These are phyloP conservation scores for Alosa sapidissima DNA, from an alignment of 2,797 vertebrate species.

Conservation along the genomic window DNA sequence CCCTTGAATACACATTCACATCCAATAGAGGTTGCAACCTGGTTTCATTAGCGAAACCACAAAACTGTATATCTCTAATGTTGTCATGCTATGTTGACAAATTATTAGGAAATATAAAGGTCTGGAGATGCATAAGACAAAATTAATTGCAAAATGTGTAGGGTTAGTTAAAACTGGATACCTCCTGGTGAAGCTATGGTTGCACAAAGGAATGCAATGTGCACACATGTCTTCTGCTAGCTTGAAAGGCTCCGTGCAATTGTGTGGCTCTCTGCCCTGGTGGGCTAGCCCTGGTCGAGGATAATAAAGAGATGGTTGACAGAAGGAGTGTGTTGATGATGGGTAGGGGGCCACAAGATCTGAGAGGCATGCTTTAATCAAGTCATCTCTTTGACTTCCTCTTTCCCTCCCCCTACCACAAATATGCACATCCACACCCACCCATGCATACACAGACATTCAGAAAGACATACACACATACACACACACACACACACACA, in stretches of 20 bases:
- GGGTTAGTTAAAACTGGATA: background rate
- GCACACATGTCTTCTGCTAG: background rate
- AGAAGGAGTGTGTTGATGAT: background rate
- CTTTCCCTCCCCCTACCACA: background rate
- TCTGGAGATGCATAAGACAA: background rate
- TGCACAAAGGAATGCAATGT: background rate
- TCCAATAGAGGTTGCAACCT: background rate
- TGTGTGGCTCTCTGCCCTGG: background rate
- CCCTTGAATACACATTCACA: background rate
- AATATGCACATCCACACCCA: background rate
- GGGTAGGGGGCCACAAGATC: background rate
- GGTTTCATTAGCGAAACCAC: background rate
- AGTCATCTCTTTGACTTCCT: slow-evolving; percentile 17
- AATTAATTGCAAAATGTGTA: background rate
- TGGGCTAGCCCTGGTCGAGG: background rate
- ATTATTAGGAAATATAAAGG: background rate
- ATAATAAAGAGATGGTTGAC: background rate
- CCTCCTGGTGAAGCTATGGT: background rate
- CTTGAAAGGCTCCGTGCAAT: background rate
- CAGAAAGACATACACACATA: background rate
- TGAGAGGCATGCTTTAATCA: slow-evolving; percentile 50
- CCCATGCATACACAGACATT: background rate
- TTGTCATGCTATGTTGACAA: background rate
- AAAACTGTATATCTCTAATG: background rate
- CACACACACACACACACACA: slow-evolving; percentile 4